Percentiles rank a stretch among this genome's conserved stretches.
Conservation (phyloP, 2,797 vertebrate species). For the Balearica regulorum region DNA sequence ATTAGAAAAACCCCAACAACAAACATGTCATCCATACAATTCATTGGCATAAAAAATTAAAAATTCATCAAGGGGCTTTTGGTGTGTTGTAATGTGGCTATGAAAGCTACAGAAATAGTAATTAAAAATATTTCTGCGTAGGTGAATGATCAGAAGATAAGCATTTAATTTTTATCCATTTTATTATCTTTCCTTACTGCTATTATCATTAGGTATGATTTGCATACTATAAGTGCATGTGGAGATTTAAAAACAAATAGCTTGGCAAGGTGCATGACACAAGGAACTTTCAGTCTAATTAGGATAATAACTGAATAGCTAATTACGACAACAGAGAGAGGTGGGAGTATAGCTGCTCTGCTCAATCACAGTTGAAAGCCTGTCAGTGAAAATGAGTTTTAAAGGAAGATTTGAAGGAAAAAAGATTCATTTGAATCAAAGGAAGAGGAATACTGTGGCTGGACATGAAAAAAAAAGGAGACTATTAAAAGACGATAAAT, state of each 20-base stretch:
- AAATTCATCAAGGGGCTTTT: neutral
- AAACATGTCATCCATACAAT: neutral
- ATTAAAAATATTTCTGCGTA: neutral
- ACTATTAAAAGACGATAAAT: neutral
- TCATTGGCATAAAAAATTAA: neutral
- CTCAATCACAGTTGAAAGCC: conserved; percentile 18
- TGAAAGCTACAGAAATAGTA: neutral
- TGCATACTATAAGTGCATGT: neutral
- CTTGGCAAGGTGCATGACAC: neutral
- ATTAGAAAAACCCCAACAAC: neutral
- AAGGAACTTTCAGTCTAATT: neutral
- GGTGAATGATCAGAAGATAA: neutral
- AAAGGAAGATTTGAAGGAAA: neutral
- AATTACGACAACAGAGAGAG: neutral
- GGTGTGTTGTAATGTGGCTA: neutral
- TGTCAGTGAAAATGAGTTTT: neutral
- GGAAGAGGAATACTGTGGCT: neutral
- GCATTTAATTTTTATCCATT: neutral
- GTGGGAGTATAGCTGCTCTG: neutral
- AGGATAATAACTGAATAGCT: neutral
- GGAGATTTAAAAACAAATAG: neutral
- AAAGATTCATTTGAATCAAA: neutral
- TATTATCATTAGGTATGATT: neutral
- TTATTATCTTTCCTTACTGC: neutral
- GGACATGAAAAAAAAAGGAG: neutral